phyloP scores from a whole-genome alignment of 2,797 vertebrate species.

The Channa striata region DNA sequence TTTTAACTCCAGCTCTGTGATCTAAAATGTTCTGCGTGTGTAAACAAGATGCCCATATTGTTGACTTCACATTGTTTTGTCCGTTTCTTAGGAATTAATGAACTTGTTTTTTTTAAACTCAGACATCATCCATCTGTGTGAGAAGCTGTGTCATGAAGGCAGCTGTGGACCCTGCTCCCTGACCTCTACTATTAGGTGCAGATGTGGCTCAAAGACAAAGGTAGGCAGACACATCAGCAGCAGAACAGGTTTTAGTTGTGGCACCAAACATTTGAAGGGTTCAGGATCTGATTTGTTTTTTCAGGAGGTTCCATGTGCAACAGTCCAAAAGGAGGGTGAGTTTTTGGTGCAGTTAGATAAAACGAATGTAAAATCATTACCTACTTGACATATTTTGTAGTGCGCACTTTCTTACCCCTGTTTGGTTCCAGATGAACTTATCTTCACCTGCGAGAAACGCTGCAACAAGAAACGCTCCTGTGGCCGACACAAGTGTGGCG shows the following conservation, averaged over 20 bases:
- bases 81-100: neutral
- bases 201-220: slow-evolving; percentile 94
- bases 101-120: slow-evolving; percentile 50
- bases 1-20: slow-evolving; percentile 11
- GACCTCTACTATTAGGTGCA: slow-evolving; percentile 92
- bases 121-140: slow-evolving; percentile 95
- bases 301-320: slow-evolving; percentile 94
- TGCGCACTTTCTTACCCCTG: slow-evolving; percentile 1
- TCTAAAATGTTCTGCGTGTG: slow-evolving; percentile 1
- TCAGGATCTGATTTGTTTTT: slow-evolving; percentile 30
- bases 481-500: slow-evolving; percentile 96
- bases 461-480: slow-evolving; percentile 97
- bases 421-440: slow-evolving; percentile 83
- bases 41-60: slow-evolving; percentile 28
- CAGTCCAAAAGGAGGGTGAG: slow-evolving; percentile 93
- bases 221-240: slow-evolving; percentile 65
- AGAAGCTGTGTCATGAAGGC: slow-evolving; percentile 95
- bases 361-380: neutral
- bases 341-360: neutral
- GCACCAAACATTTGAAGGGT: slow-evolving; percentile 2
- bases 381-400: neutral
- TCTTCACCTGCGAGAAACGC: slow-evolving; percentile 94
- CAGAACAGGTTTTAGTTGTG: neutral
- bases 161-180: slow-evolving; percentile 93
- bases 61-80: neutral